Conservation (phyloP, 2,797 vertebrate species). For the Pantherophis alleghaniensis region DNA sequence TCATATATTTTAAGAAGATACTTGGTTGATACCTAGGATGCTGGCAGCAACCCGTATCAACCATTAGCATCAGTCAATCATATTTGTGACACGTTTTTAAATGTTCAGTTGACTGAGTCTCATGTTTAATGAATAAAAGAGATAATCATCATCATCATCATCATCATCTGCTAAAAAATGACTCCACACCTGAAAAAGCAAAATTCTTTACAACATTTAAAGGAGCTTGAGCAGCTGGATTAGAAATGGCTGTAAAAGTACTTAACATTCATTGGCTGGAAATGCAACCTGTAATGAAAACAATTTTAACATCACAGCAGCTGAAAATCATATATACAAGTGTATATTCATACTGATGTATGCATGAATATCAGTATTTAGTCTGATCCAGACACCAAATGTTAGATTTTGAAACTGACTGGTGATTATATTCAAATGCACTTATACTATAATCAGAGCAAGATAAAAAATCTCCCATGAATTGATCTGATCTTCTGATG, state of each 20-base stretch:
- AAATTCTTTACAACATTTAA: slow-evolving; percentile 69
- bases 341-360: background rate
- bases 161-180: slow-evolving; percentile 56
- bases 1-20: too few relatives aligned
- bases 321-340: slow-evolving; percentile 63
- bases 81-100: too few relatives aligned
- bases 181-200: slow-evolving; percentile 74
- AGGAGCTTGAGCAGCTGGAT: slow-evolving; percentile 74
- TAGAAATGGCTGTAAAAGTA: slow-evolving; percentile 77
- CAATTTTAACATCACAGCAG: slow-evolving; percentile 76
- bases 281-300: slow-evolving; percentile 78
- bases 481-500: background rate
- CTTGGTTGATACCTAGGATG: too few relatives aligned
- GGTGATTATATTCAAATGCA: background rate
- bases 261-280: slow-evolving; percentile 79
- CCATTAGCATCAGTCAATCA: too few relatives aligned
- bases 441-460: background rate
- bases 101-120: too few relatives aligned
- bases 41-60: too few relatives aligned
- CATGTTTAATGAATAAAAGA: too few relatives aligned
- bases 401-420: background rate
- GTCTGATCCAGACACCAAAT: background rate
- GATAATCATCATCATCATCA: too few relatives aligned
- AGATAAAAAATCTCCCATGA: background rate
- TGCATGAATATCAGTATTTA: background rate